phyloP scores from a whole-genome alignment of 37 sponge, comb jelly and placozoan species.

The Hexactinellida sp. region DNA sequence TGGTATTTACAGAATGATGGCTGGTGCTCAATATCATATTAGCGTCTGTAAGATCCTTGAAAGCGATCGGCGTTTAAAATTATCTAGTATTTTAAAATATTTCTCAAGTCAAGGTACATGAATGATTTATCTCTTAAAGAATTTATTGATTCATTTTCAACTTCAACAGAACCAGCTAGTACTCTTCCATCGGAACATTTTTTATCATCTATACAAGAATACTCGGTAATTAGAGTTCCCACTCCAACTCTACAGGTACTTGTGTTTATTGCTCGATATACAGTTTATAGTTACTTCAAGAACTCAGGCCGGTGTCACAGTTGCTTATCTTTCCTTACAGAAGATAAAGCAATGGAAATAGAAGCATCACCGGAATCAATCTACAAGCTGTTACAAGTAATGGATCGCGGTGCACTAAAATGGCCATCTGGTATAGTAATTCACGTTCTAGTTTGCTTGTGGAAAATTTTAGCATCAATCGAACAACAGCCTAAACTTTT shows the following conservation, averaged over 20 bases:
- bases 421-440: background rate
- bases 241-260: background rate
- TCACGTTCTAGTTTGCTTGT: background rate
- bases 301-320: background rate
- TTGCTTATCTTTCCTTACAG: background rate
- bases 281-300: background rate
- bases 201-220: background rate
- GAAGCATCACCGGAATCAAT: background rate
- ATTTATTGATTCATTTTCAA: too few species aligned
- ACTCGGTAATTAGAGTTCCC: background rate
- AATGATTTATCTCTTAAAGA: too few species aligned
- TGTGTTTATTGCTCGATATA: background rate
- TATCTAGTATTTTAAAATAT: background rate
- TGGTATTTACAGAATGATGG: constrained; percentile 5
- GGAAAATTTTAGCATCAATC: background rate
- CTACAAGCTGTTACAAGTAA: background rate
- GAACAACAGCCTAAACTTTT: background rate
- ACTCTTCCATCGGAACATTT: background rate
- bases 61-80: background rate
- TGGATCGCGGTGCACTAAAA: background rate
- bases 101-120: background rate
- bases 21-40: constrained; percentile 11
- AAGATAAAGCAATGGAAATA: background rate
- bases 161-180: too few species aligned
- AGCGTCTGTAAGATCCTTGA: background rate